Percentiles rank a stretch among this genome's conserved stretches.
phyloP scores from a whole-genome alignment of 2,888 invertebrate genomes.

The Ctenicera cuprea region DNA sequence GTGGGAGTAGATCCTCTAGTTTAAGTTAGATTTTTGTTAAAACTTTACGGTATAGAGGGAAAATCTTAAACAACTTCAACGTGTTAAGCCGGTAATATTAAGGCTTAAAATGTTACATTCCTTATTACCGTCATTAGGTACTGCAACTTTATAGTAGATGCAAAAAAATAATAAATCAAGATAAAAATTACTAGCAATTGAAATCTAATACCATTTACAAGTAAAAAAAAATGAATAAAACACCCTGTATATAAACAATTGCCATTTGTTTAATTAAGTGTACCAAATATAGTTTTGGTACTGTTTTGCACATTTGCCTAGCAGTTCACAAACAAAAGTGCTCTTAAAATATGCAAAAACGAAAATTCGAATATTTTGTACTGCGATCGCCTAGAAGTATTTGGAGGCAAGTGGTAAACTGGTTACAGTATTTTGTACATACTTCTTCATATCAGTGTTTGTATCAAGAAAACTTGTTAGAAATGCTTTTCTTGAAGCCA shows the following conservation, averaged over 20 bases:
- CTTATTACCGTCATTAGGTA: no score
- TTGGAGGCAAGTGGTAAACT: not conserved
- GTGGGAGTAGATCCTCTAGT: no score
- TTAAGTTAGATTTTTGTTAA: no score
- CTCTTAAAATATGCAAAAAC: not conserved
- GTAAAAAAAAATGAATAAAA: not conserved
- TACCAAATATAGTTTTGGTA: slow-evolving; percentile 13
- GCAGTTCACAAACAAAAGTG: not conserved
- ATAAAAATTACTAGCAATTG: no score
- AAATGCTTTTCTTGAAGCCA: slow-evolving; percentile 2
- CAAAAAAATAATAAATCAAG: no score
- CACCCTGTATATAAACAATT: slow-evolving; percentile 8
- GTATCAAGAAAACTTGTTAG: not conserved
- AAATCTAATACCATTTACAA: no score
- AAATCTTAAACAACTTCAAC: no score
- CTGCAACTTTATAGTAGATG: no score
- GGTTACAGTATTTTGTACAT: not conserved
- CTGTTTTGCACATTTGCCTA: not conserved
- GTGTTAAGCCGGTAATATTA: no score
- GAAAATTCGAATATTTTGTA: not conserved
- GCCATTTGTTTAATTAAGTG: not conserved
- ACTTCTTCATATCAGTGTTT: not conserved
- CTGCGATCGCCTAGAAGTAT: not conserved
- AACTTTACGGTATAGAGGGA: no score
- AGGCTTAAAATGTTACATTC: no score